Conservation (phyloP, 2,888 invertebrate species). For the Perizoma flavofasciatum region DNA sequence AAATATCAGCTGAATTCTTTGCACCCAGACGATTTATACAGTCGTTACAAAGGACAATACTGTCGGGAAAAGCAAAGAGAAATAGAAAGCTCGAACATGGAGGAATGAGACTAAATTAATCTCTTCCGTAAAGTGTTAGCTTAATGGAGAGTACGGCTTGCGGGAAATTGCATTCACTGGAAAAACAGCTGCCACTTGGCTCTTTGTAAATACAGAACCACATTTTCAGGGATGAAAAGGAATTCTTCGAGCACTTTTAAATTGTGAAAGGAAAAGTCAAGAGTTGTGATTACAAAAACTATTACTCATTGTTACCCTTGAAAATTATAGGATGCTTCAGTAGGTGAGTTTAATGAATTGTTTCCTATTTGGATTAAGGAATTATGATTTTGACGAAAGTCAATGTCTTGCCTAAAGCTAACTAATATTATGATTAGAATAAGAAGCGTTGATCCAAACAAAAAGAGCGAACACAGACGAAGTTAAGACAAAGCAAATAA, state of each 20-base stretch:
- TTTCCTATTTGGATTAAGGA: too few species aligned
- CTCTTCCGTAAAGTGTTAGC: conserved; percentile 43
- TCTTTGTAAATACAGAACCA: conserved; percentile 20
- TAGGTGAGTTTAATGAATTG: too few species aligned
- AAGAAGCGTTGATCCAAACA: not conserved
- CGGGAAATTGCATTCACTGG: conserved; percentile 42
- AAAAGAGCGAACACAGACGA: not conserved
- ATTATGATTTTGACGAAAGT: too few species aligned
- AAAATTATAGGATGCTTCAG: too few species aligned
- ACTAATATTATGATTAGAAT: too few species aligned
- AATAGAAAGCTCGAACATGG: conserved; percentile 37
- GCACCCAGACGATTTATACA: conserved; percentile 34
- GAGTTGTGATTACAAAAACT: too few species aligned
- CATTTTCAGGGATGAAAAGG: conserved; percentile 17
- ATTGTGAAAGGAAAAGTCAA: too few species aligned
- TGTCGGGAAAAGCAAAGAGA: conserved; percentile 31
- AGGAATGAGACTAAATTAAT: conserved; percentile 42
- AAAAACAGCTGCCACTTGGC: conserved; percentile 35
- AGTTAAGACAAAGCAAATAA: conserved; percentile 19
- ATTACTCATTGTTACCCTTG: too few species aligned
- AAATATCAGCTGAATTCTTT: conserved; percentile 24
- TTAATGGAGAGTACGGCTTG: conserved; percentile 40
- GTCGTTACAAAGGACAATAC: conserved; percentile 32
- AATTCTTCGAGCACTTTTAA: not conserved
- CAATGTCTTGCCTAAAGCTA: too few species aligned